Evolutionary conservation across 2,113 vertebrate species (phyloP).

Genomic region (Zapornia atra): DNA sequence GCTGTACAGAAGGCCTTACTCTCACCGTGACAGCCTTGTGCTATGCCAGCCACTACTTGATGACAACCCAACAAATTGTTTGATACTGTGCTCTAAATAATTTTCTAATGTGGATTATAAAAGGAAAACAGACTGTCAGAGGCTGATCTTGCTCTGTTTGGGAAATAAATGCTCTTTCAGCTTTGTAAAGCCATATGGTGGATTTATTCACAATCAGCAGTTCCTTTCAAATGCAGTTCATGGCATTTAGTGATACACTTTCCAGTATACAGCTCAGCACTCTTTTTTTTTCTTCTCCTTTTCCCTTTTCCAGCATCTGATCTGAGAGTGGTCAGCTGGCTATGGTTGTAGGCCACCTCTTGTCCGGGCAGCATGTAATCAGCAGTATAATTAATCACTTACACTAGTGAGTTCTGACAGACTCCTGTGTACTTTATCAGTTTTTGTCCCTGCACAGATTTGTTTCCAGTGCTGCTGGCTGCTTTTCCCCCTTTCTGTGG

Average conservation of each 20-base stretch:
- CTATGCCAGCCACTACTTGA: background rate
- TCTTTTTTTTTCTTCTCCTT: background rate
- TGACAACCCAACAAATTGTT: background rate
- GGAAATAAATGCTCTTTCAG: conserved; percentile 47
- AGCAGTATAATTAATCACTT: conserved; percentile 38
- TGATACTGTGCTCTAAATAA: background rate
- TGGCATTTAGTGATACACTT: conserved; percentile 52
- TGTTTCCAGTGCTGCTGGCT: background rate
- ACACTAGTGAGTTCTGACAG: conserved; percentile 20
- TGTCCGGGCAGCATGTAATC: background rate
- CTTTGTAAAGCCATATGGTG: conserved; percentile 62
- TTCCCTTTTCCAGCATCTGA: background rate
- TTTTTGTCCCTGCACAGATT: background rate
- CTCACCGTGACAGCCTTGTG: background rate
- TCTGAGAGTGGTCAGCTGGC: background rate
- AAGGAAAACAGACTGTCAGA: conserved; percentile 44
- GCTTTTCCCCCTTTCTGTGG: background rate
- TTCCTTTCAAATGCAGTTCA: conserved; percentile 61
- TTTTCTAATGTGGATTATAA: conserved; percentile 46
- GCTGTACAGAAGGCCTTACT: background rate
- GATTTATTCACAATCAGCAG: conserved; percentile 66
- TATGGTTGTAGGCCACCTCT: background rate
- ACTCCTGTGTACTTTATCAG: background rate
- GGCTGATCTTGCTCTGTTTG: conserved; percentile 58
- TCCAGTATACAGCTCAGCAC: conserved; percentile 31